Evolutionary conservation across 2,888 invertebrate species (phyloP), one percentile per base, ranked within the genome.

Genomic region (Malthinus flaveolus): DNA sequence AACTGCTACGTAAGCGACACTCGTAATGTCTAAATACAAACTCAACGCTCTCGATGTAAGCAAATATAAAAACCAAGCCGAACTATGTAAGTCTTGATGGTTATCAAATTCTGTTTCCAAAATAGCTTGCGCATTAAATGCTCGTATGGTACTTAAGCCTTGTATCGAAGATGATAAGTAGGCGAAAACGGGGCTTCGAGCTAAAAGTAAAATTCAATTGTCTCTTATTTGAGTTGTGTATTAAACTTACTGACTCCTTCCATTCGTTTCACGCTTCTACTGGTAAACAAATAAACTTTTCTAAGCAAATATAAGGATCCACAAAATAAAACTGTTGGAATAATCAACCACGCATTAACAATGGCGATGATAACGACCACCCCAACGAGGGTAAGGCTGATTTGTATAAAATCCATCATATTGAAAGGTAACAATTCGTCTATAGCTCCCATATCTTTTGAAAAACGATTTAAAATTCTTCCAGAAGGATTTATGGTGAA

Each of bases 401-500:
- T 89, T 82, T 84, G 84, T 45, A 84, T 67, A 0, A 84, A 84
- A 75, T 87, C 87, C 42, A 88, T 83, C 49, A 87, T 68, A 0
- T 85, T 85, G 2, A 80, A 78, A 0, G 87, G 86, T 57, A 87
- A 67, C 7, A 86, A 76, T 68, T 87, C 87, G 67, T 87, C 87
- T 0, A 87, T 84, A 0, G 86, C 83, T 0, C 87, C 93, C 83
- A 93, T 89, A 70, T 95, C 95, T 77, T 95, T 95, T 0, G 94
- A 90, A 79, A 95, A 95, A 23, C 95, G 81, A 79, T 95, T 95
- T 42, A 95, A 80, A 67, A 95, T 89, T 39, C 90, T 80, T 0
- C 90, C 90, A 0, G 89, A 88, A 0, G 93, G 90, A 78, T 95
- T 95, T 3, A 86, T 85, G 73, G 94, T 93, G 80, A 95, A 96